Base-by-base conservation (phyloP, 2,888 invertebrate genomes). In the Caenorhabditis macrosperma region DNA sequence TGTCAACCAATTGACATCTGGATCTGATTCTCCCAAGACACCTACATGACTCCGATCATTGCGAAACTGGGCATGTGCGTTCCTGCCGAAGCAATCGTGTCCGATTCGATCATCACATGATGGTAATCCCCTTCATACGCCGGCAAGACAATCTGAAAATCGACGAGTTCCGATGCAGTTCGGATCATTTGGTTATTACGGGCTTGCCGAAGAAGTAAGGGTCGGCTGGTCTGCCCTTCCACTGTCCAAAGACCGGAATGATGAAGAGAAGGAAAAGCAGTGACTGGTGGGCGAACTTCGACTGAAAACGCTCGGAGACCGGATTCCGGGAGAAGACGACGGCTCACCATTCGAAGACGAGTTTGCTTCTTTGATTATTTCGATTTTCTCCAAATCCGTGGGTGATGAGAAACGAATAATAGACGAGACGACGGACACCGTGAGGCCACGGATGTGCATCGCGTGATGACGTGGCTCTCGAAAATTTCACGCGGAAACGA, bases 21-120 rank as follows among this genome's bases (percentile, higher is more conserved):
- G 9, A 1, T 20, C 9, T 17, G 10, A 6, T 38, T 10, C 1
- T 26, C 2, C n/a, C 2, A 5, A 7, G 22, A n/a, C 1, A 35
- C 69, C 54, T 38, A 69, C 69, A 69, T 61, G 12, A 69, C 60
- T 15, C 69, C 69, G 24, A 69, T 54, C n/a, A 52, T 15, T n/a
- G 52, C 69, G 41, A 26, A 52, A n/a, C 28, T 10, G 1, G 59
- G 59, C 2, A 12, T 26, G 5, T 15, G 2, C 3, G 0, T 48
- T 4, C 54, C 30, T 10, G 30, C 52, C 0, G 44, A 0, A 9
- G 28, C 20, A 6, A 28, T 7, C 3, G 60, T 61, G 35, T 67
- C 75, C 9, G 30, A 44, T 33, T 60, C 54, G 44, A 67, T 66
- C 75, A 67, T 67, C 3, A 54, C 60, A 46, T 55, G 22, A 24